A percentile compares a stretch with the other conserved stretches of the same genome.
These are phyloP conservation scores for Andrena bucephala DNA, from an alignment of 2,888 invertebrate species.

Conservation along the genomic window DNA sequence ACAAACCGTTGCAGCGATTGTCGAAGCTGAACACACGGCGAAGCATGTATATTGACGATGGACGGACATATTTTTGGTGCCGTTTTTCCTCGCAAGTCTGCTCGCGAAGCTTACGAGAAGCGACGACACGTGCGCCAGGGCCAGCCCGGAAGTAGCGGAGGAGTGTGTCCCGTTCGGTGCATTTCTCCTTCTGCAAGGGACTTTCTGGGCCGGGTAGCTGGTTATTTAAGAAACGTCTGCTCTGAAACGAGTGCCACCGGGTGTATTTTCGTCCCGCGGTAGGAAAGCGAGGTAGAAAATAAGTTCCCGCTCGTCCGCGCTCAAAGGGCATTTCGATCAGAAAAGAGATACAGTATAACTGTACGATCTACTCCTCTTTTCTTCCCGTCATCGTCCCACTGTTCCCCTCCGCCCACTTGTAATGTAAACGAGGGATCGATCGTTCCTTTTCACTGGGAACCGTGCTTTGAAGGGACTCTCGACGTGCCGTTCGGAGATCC, in stretches of 20 bases:
- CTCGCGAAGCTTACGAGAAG: slow-evolving; percentile 4
- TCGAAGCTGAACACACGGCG: too few species aligned
- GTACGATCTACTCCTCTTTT: slow-evolving; percentile 12
- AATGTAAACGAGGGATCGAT: background rate
- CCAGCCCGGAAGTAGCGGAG: slow-evolving; percentile 57
- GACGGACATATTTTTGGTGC: too few species aligned
- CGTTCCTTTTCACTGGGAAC: background rate
- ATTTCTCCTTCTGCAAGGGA: slow-evolving; percentile 25
- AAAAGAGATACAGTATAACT: background rate
- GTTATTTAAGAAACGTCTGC: slow-evolving; percentile 67
- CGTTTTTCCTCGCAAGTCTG: slow-evolving; percentile 12
- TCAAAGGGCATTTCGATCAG: slow-evolving; percentile 58
- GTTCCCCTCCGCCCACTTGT: background rate
- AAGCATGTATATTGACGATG: too few species aligned
- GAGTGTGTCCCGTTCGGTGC: slow-evolving; percentile 33
- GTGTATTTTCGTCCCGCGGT: slow-evolving; percentile 59
- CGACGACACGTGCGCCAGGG: slow-evolving; percentile 8
- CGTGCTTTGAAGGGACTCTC: background rate
- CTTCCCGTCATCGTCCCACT: background rate
- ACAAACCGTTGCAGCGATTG: too few species aligned
- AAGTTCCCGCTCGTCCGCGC: slow-evolving; percentile 22
- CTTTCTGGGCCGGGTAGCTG: slow-evolving; percentile 41
- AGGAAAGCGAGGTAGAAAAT: slow-evolving; percentile 63
- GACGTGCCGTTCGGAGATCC: background rate
- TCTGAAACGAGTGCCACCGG: slow-evolving; percentile 39